Conservation (phyloP, 2,888 invertebrate species). For the Crematogaster levior region DNA sequence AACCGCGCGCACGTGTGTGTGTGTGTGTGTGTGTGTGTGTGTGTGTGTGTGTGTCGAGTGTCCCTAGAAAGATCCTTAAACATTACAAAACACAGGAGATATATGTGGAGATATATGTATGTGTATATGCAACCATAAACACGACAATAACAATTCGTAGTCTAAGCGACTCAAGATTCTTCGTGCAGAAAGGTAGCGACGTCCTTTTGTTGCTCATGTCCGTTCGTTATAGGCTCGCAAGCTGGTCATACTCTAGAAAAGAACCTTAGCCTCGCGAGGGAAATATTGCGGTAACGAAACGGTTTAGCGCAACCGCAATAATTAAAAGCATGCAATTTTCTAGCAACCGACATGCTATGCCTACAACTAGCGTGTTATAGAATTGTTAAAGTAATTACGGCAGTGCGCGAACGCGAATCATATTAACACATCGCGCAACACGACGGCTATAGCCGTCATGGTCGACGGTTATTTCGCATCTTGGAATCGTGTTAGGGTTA, state of each 20-base stretch:
- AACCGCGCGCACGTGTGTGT: too few species aligned
- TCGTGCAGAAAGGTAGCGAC: background rate
- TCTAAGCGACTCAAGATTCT: background rate
- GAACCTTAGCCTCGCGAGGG: background rate
- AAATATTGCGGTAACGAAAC: slow-evolving; percentile 14
- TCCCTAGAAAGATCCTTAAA: background rate
- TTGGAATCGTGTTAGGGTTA: background rate
- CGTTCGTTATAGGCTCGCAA: background rate
- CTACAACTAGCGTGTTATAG: background rate
- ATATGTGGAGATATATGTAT: background rate
- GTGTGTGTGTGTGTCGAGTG: too few species aligned
- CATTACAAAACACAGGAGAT: background rate
- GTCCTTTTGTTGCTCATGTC: background rate
- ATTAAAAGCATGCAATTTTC: slow-evolving; percentile 36
- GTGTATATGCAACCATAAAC: background rate
- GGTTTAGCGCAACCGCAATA: slow-evolving; percentile 14
- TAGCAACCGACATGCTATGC: background rate
- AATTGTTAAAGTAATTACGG: slow-evolving; percentile 33
- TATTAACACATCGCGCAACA: slow-evolving; percentile 26
- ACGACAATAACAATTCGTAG: background rate
- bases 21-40: too few species aligned
- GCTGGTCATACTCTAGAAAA: slow-evolving; percentile 11
- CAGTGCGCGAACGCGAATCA: background rate
- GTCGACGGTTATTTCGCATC: background rate
- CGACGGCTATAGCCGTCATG: slow-evolving; percentile 17